Base-by-base conservation (phyloP, 2,113 vertebrate species). In the Trachemys scripta region DNA sequence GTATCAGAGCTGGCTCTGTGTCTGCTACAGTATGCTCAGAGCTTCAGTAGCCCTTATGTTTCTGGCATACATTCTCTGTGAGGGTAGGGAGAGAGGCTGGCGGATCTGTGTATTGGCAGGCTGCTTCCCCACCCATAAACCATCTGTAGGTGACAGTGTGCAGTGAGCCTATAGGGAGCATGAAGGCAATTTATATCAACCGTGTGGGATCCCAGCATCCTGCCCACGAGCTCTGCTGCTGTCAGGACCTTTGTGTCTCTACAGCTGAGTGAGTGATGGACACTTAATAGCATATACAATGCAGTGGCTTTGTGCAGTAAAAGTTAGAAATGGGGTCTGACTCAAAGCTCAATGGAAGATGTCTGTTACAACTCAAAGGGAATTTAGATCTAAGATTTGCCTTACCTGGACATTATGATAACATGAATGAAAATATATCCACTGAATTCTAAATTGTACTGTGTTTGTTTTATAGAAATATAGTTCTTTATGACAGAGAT, bases 61-160 rank as follows among this genome's bases (percentile, higher is more conserved):
- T 53, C 49, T 80, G 51, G 27, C 10, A 6, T 0, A 3, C 50
- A 35, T 1, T 0, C 1, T 76, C n/a, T 27, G 11, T 1, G 50
- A 5, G 3, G 62, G 42, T 79, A 69, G 57, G 12, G 84, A 53
- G 50, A 82, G 53, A 1, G 4, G 8, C 1, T 65, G 25, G 8
- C 53, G 87, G 84, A 84, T 65, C 54, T 8, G 59, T 57, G 35
- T 11, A 29, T 0, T 49, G 20, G 13, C 59, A 62, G 29, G 31
- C 31, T 31, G 13, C 31, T 80, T 35, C 35, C 6, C 4, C 16
- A 1, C 5, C 54, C 31, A 42, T 20, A 5, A 8, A 38, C 20
- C 49, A 4, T 45, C 16, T 51, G 5, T 1, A 0, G 45, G 2
- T 49, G 51, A 29, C 13, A 45, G 8, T 2, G 24, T 0, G 53